Base-by-base conservation (phyloP, 1,140 invertebrate genomes). In the Andrena cerasifolii region DNA sequence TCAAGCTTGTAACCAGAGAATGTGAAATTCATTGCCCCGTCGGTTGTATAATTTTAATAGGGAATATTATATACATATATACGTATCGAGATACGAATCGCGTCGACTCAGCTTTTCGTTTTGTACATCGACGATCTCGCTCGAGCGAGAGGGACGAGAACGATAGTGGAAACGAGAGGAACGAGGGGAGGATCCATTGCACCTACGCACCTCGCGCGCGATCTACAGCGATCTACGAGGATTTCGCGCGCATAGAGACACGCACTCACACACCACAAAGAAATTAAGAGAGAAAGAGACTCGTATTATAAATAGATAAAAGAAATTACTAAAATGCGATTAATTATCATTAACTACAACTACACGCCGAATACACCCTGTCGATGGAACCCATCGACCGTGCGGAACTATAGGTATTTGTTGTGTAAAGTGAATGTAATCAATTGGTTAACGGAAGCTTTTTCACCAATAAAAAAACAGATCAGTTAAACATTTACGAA, bases 401-500 rank as follows among this genome's bases (percentile, higher is more conserved):
- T 86, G 65, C 74, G 77, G 77, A 68, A 68, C 36, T 80, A 40
- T 5, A 78, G 77, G 75, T 88, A 88, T 86, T 89, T 84, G 84
- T 87, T 89, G 83, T 90, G 86, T 90, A 89, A 87, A 88, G 80
- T 89, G 83, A 87, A 87, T 90, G 88, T 90, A 90, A 88, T 87
- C 83, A 86, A 79, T 88, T 88, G 86, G 89, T 90, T 88, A 86
- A 86, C 82, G 84, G 74, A 89, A 89, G 87, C 88, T 90, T 89
- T 90, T 89, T 89, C 88, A 90, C 86, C 86, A 89, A 89, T 89
- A 89, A 90, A 90, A 90, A 87, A 88, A 89, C 87, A 87, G 85
- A 87, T 88, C 86, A 89, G 84, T 88, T 86, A 87, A 89, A 89
- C 84, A 88, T 88, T 77, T 70, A 70, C 53, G 31, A 77, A 77